Conservation (phyloP, 1,140 invertebrate species). For the Psilanteris sp. region DNA sequence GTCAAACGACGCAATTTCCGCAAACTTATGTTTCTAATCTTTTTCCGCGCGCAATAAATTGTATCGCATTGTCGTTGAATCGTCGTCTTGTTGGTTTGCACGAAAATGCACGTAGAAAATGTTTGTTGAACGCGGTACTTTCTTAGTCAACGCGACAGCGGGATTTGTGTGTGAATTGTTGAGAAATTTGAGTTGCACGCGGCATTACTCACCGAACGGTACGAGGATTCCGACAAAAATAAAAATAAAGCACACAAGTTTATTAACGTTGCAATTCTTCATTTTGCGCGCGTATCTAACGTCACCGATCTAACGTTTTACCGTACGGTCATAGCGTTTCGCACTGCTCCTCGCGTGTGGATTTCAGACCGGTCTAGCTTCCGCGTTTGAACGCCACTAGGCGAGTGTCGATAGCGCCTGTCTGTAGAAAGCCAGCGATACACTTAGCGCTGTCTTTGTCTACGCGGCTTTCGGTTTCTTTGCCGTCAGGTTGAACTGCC, state of each 20-base stretch:
- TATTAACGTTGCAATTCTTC: constrained; percentile 28
- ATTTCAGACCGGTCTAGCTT: constrained; percentile 67
- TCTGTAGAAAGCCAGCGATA: constrained; percentile 54
- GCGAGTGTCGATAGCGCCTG: constrained; percentile 65
- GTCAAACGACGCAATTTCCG: no score
- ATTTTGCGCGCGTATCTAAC: constrained; percentile 25
- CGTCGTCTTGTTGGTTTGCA: no score
- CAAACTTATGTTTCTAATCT: no score
- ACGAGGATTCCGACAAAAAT: constrained; percentile 43
- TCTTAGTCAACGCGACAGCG: no score
- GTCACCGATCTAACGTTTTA: constrained; percentile 1
- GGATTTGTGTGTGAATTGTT: no score
- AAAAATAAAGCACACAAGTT: constrained; percentile 49
- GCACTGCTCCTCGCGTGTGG: constrained; percentile 72
- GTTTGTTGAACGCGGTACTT: no score
- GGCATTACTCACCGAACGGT: constrained; percentile 63
- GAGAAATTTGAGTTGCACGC: no score
- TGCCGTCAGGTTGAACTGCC: not conserved
- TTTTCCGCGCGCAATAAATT: no score
- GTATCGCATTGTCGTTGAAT: no score
- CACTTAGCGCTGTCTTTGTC: constrained; percentile 24
- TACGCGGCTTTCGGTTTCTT: constrained; percentile 2
- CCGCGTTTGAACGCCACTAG: constrained; percentile 68
- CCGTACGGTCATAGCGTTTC: constrained; percentile 56
- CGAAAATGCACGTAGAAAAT: no score